Conservation (phyloP, 2,888 invertebrate species). For the Sphaerophoria taeniata region DNA sequence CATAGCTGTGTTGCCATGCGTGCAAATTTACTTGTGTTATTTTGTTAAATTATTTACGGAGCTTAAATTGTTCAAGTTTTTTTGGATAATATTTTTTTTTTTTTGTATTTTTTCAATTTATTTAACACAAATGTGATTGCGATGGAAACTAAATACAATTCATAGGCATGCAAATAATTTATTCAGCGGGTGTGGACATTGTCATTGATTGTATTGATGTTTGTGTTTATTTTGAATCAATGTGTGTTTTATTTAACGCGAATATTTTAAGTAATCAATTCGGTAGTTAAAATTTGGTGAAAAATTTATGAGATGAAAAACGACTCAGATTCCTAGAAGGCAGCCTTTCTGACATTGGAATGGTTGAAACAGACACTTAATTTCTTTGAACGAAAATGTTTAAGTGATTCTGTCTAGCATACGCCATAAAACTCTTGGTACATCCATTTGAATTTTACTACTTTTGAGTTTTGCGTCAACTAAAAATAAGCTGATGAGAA, state of each 20-base stretch:
- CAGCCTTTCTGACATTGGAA: too few species aligned
- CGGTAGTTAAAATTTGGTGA: not conserved
- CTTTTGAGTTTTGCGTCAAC: too few species aligned
- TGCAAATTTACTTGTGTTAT: not conserved
- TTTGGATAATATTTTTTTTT: not conserved
- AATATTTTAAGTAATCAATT: not conserved
- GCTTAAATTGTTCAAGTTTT: conserved; percentile 23
- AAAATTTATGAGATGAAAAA: not conserved
- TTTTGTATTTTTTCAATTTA: not conserved
- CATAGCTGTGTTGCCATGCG: not conserved
- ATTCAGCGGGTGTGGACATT: not conserved
- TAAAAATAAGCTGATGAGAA: too few species aligned
- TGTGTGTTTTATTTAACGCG: not conserved
- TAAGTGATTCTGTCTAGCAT: too few species aligned
- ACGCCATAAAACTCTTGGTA: too few species aligned
- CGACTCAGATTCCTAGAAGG: too few species aligned
- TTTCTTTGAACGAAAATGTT: too few species aligned
- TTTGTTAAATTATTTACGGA: conserved; percentile 46
- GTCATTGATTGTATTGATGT: not conserved
- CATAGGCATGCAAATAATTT: not conserved
- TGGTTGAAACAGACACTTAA: too few species aligned
- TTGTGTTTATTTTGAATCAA: not conserved
- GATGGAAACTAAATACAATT: not conserved
- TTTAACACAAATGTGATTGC: conserved; percentile 10
- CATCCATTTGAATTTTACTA: too few species aligned